Percentiles rank a stretch among this genome's conserved stretches.
These are phyloP conservation scores for Sialia sialis DNA, from an alignment of 2,113 vertebrate genomes.

Conservation along the genomic window DNA sequence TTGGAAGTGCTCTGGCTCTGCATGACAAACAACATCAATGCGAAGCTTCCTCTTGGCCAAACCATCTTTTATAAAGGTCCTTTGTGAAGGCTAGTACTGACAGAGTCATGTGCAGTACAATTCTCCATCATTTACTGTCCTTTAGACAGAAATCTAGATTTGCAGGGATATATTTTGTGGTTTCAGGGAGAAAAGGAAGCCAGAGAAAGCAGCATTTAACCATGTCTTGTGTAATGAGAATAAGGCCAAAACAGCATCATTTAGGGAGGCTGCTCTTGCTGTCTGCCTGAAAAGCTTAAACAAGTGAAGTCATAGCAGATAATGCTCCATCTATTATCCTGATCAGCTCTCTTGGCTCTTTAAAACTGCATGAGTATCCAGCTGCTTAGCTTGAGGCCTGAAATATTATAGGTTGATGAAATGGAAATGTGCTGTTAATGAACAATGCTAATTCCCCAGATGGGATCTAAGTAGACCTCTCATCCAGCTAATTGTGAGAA, in stretches of 20 bases:
- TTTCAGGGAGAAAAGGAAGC: neutral
- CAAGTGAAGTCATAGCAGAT: neutral
- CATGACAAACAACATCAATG: neutral
- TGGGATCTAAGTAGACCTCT: constrained; percentile 15
- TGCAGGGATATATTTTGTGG: neutral
- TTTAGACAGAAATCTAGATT: neutral
- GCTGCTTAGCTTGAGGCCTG: constrained; percentile 34
- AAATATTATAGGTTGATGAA: neutral
- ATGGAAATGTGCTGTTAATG: constrained; percentile 36
- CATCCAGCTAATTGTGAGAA: constrained; percentile 50
- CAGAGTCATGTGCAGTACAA: neutral
- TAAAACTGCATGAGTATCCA: constrained; percentile 30
- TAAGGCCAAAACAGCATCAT: neutral
- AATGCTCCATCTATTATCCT: neutral
- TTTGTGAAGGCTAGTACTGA: neutral
- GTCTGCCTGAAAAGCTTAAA: neutral
- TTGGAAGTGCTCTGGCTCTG: neutral
- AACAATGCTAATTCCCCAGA: constrained; percentile 44
- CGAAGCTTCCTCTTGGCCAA: neutral
- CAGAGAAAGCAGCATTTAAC: neutral
- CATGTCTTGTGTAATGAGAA: neutral
- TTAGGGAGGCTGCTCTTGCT: neutral
- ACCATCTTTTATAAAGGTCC: neutral
- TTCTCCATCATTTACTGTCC: neutral
- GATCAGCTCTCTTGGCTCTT: neutral